Evolutionary conservation across 2,113 vertebrate genomes (phyloP), one percentile per base, ranked within the genome.

Genomic region (Anolis sagrei): DNA sequence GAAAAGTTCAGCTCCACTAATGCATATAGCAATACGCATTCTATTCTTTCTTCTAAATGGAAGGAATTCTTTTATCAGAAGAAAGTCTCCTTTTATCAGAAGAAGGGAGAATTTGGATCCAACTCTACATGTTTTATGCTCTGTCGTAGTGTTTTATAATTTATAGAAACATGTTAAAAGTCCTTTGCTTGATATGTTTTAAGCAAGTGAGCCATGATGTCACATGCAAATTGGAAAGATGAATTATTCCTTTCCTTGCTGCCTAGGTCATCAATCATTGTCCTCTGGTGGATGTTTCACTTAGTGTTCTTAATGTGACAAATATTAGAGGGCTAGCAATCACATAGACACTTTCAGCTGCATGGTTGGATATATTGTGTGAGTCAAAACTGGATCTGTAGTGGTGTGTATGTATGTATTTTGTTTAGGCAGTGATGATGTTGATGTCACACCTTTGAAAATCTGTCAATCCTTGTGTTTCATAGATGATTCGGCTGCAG

Each of bases 401-500:
- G 23, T 16, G 44, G 27, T 64, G 13, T 70, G 44, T 54, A 18
- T 36, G 14, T 1, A 29, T 49, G 18, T 32, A 62, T 92, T 58
- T 89, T 88, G 89, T 91, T 87, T 74, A 91, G 84, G 87, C 92
- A 89, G 36, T 91, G 87, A 91, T 93, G n/a, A 83, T 90, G 80
- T 89, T 90, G 81, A 75, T 86, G 89, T 29, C 84, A 88, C 86
- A 21, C 92, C 85, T 94, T 86, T 92, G 91, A 93, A 95, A 93
- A 94, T 91, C 29, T 91, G 91, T 93, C 92, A 81, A 74, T 75
- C 58, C 82, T 87, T 96, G 92, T 93, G 90, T 91, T 94, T 90
- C 86, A 94, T 95, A 97, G 97, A 97, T 97, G 97, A 97, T 95
- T 97, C 97, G 92, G 96, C 96, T 1, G 95, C 96, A 89, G 97